These are phyloP conservation scores for Cataglyphis albicans DNA, from an alignment of 2,888 invertebrate genomes.

Conservation along the genomic window DNA sequence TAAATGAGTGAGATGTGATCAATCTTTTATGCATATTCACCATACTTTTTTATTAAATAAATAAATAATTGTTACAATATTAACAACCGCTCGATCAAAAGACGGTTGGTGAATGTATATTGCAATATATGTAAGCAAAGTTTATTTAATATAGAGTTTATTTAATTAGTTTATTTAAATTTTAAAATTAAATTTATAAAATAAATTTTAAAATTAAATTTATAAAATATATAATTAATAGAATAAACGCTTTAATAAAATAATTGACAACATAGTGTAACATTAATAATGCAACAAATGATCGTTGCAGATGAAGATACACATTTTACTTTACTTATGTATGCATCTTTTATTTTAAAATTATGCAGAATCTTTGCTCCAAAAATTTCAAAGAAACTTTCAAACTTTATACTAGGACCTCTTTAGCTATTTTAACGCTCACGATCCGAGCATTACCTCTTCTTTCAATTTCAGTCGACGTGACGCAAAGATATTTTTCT, in stretches of 20 bases:
- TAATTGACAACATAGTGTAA: no score
- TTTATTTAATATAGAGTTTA: neutral
- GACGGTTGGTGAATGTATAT: neutral
- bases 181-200: no score
- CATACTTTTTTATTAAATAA: neutral
- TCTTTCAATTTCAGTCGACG: conserved; percentile 7
- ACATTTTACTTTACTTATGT: neutral
- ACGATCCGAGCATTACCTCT: neutral
- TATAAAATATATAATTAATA: neutral
- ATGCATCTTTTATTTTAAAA: neutral
- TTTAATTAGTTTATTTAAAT: no score
- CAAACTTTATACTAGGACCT: neutral
- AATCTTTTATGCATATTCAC: no score
- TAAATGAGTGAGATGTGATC: no score
- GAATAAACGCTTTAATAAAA: neutral
- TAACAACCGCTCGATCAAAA: neutral
- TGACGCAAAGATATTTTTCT: neutral
- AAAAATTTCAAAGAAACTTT: neutral
- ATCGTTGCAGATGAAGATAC: neutral
- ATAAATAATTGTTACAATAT: neutral
- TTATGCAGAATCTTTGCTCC: neutral
- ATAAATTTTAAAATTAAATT: no score
- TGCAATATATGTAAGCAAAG: neutral
- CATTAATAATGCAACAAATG: neutral
- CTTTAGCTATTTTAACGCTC: neutral